Evolutionary conservation across 2,888 invertebrate species (phyloP).

Genomic region (Smittia sp.): DNA sequence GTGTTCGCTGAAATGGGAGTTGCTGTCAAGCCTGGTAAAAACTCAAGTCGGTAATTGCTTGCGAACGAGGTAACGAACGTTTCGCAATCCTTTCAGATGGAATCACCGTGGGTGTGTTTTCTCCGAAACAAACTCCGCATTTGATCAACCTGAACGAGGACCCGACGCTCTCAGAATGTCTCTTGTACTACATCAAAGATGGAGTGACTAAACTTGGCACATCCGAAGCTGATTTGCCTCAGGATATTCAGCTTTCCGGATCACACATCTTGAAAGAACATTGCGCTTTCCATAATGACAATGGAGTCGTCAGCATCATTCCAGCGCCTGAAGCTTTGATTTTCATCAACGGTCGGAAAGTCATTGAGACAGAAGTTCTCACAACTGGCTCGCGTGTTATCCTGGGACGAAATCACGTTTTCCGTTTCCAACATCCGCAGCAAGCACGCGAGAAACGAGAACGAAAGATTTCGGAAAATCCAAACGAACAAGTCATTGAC

Average conservation of each 20-base stretch:
- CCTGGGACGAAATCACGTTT: conserved; percentile 98
- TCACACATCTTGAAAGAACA: conserved; percentile 93
- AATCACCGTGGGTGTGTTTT: conserved; percentile 96
- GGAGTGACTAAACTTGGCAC: conserved; percentile 87
- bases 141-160: conserved; percentile 98
- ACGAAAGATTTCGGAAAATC: conserved; percentile 45
- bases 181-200: conserved; percentile 96
- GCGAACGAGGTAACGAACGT: conserved; percentile 49
- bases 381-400: conserved; percentile 96
- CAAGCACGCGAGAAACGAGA: conserved; percentile 65
- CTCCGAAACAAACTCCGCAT: conserved; percentile 98
- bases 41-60: no score
- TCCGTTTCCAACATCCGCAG: conserved; percentile 97
- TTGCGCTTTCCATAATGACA: conserved; percentile 93
- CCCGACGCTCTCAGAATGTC: conserved; percentile 96
- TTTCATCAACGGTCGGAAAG: conserved; percentile 92
- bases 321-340: conserved; percentile 83
- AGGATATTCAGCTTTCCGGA: conserved; percentile 93
- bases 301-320: conserved; percentile 79
- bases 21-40: conserved; percentile 70
- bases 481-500: conserved; percentile 48
- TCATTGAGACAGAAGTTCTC: conserved; percentile 77
- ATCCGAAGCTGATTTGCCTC: conserved; percentile 81
- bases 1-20: conserved; percentile 97
- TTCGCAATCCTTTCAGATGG: conserved; percentile 68